Conservation (phyloP, 1,140 invertebrate genomes). For the Drosophila sturtevanti region DNA sequence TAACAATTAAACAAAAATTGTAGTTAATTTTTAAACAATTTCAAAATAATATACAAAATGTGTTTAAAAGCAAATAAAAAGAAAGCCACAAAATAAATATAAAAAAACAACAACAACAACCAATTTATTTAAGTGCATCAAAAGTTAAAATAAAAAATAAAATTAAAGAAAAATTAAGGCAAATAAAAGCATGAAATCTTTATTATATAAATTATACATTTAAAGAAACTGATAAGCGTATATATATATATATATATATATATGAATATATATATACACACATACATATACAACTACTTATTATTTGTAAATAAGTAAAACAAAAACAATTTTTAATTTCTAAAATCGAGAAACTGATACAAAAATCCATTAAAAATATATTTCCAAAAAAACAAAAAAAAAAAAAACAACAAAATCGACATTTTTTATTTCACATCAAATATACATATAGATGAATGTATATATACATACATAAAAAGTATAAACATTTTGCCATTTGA, state of each 20-base stretch:
- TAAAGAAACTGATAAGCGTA: constrained; percentile 49
- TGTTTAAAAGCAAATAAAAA: constrained; percentile 47
- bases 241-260: constrained; percentile 50
- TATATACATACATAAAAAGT: constrained; percentile 11
- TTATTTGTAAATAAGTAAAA: constrained; percentile 79
- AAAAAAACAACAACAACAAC: constrained; percentile 59
- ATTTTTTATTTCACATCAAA: constrained; percentile 29
- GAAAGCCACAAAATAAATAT: constrained; percentile 38
- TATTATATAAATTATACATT: constrained; percentile 71
- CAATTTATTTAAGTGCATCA: constrained; percentile 5
- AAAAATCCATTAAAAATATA: constrained; percentile 69
- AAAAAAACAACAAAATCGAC: constrained; percentile 2
- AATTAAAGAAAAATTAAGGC: constrained; percentile 45
- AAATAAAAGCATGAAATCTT: constrained; percentile 50
- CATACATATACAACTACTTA: constrained; percentile 68
- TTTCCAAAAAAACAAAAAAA: constrained; percentile 61
- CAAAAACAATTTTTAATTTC: constrained; percentile 62
- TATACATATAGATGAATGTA: constrained; percentile 22
- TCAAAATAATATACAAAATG: constrained; percentile 69
- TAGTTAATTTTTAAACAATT: constrained; percentile 79
- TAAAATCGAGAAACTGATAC: constrained; percentile 39
- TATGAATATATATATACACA: constrained; percentile 50
- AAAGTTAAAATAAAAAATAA: constrained; percentile 23
- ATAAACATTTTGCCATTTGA: constrained; percentile 50
- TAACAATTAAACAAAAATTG: constrained; percentile 59